phyloP scores from a whole-genome alignment of 2,888 invertebrate species.

The Idaea straminata region DNA sequence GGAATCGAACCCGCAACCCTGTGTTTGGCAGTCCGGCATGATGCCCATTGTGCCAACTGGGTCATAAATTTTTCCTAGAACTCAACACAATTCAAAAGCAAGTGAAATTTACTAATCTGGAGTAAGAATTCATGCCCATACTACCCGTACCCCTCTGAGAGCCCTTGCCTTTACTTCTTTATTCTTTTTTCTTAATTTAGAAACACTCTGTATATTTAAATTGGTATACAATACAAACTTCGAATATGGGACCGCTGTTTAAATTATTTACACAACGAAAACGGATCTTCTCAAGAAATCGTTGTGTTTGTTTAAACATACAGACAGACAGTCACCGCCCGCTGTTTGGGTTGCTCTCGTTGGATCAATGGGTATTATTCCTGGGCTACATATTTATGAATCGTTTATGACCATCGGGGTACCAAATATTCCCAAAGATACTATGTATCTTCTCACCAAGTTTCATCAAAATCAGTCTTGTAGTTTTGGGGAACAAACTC shows the following conservation, averaged over 20 bases:
- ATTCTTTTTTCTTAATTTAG: not conserved
- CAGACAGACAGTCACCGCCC: constrained; percentile 23
- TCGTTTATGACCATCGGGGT: not conserved
- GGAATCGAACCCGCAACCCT: too few relatives aligned
- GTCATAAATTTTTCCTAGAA: too few relatives aligned
- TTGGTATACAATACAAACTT: not conserved
- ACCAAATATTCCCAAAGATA: not conserved
- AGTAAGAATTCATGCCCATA: too few relatives aligned
- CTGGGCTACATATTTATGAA: constrained; percentile 9
- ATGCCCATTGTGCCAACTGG: too few relatives aligned
- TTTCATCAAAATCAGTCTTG: not conserved
- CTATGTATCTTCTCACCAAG: too few relatives aligned
- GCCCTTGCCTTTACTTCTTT: too few relatives aligned
- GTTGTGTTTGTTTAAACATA: constrained; percentile 23
- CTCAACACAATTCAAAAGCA: too few relatives aligned
- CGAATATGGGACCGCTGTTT: constrained; percentile 15
- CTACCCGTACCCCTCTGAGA: too few relatives aligned
- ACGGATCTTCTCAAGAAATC: constrained; percentile 25
- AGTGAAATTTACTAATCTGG: too few relatives aligned
- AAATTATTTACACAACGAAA: constrained; percentile 24
- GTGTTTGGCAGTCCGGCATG: too few relatives aligned
- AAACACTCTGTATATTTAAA: not conserved
- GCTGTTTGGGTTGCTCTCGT: constrained; percentile 15
- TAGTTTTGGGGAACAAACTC: not conserved
- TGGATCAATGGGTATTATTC: constrained; percentile 13